phyloP scores from a whole-genome alignment of 2,888 invertebrate genomes.

The Clitarchus hookeri region DNA sequence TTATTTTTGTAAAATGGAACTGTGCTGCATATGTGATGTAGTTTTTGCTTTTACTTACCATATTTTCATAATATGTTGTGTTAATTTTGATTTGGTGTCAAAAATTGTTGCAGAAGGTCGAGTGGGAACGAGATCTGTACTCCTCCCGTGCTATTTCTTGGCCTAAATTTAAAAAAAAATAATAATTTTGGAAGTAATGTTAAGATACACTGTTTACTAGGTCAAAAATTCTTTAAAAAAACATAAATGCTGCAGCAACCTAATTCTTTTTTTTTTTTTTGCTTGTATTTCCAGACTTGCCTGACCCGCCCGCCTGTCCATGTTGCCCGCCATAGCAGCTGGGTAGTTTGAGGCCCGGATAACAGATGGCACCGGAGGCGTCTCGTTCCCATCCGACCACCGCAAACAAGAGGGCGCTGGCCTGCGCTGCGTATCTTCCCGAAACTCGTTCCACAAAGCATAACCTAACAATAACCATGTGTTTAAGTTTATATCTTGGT shows the following conservation, averaged over 20 bases:
- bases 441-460: neutral
- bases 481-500: neutral
- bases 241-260: neutral
- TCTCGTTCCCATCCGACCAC: constrained; percentile 41
- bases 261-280: constrained; percentile 40
- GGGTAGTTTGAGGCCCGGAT: constrained; percentile 36
- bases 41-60: too few species aligned
- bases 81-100: neutral
- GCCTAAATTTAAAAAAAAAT: constrained; percentile 4
- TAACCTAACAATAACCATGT: neutral
- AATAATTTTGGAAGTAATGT: neutral
- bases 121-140: constrained; percentile 51
- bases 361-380: constrained; percentile 33
- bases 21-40: too few species aligned
- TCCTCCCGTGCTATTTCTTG: constrained; percentile 24
- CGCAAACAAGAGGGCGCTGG: constrained; percentile 31
- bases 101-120: constrained; percentile 49
- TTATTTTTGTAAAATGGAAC: too few species aligned
- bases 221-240: neutral
- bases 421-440: neutral
- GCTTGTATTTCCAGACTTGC: constrained; percentile 43
- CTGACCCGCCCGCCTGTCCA: constrained; percentile 39
- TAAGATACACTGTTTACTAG: neutral
- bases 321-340: constrained; percentile 37
- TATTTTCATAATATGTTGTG: neutral